phyloP scores from a whole-genome alignment of 1,140 invertebrate genomes.

The Oreohelix idahoensis region DNA sequence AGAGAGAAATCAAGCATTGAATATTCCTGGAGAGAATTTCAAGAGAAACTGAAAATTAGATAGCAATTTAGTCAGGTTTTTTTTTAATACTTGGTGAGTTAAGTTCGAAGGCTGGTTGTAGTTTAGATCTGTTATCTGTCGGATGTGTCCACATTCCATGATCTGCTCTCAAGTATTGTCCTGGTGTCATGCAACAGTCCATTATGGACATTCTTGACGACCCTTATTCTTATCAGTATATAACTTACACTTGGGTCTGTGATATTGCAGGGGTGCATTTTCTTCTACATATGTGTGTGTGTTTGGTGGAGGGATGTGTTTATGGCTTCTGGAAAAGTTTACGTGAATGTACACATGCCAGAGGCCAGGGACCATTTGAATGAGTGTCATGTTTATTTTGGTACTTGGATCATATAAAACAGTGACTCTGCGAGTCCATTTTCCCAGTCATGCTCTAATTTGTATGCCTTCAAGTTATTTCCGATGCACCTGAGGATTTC shows the following conservation, averaged over 20 bases:
- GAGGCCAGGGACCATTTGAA: conserved; percentile 3
- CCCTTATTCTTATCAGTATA: not conserved
- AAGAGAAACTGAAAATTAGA: too few relatives aligned
- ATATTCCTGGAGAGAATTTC: too few relatives aligned
- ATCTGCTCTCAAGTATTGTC: not conserved
- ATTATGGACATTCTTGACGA: not conserved
- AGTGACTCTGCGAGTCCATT: not conserved
- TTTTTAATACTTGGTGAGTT: too few relatives aligned
- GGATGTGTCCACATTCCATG: conserved; percentile 2
- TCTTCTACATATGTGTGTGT: not conserved
- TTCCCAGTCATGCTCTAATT: not conserved
- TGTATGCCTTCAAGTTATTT: not conserved
- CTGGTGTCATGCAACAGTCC: not conserved
- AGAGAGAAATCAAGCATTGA: too few relatives aligned
- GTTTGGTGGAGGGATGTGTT: not conserved
- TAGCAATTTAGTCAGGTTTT: too few relatives aligned
- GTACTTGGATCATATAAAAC: not conserved
- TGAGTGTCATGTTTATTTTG: not conserved
- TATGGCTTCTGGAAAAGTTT: not conserved
- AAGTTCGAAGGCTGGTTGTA: too few relatives aligned
- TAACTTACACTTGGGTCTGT: not conserved
- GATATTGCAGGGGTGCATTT: not conserved
- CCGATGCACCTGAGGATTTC: not conserved
- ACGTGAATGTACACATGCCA: not conserved
- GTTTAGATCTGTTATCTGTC: too few relatives aligned